Evolutionary conservation across 1,140 invertebrate species (phyloP), one percentile per base, ranked within the genome.

Genomic region (Cotesia glomerata): DNA sequence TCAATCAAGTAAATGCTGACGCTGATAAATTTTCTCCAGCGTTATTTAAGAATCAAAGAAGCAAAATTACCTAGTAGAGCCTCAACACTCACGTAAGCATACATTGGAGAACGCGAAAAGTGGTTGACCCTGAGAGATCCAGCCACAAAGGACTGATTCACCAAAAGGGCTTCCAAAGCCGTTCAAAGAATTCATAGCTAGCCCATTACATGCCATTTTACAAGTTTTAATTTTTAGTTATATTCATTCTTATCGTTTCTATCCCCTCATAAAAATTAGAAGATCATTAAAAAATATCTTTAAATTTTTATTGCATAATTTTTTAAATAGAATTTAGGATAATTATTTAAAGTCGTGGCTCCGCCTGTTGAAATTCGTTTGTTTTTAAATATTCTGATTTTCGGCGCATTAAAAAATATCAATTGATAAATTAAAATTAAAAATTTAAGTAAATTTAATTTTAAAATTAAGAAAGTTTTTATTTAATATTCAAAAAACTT

Each of bases 91-190:
- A 75, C 77, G 74, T 76, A 64, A 67, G 75, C 58, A 68, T 65
- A 71, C 74, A 74, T 78, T 74, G 73, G 77, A 77, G 54, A 78
- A 77, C 36, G 74, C 82, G 82, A 75, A 87, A 87, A 87, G 84
- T 82, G 82, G 85, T 85, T 87, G 85, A 86, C 85, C 85, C 85
- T 87, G 85, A 86, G 80, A 83, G 76, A 81, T 79, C 79, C 80
- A 77, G 78, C 81, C 80, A 85, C 82, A 86, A 86, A 86, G 83
- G 83, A 85, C 84, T 85, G 85, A 86, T 84, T 86, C 85, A 86
- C 81, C 79, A 76, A 78, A 65, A 77, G 78, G 77, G 79, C 79
- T 76, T 76, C 74, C 74, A 72, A 68, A 71, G 73, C 59, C 69
- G 39, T 45, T 51, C 65, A 62, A 51, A 66, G 32, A 63, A 68